These are phyloP conservation scores for Sweltsa coloradensis DNA, from an alignment of 1,140 invertebrate genomes.

Conservation along the genomic window DNA sequence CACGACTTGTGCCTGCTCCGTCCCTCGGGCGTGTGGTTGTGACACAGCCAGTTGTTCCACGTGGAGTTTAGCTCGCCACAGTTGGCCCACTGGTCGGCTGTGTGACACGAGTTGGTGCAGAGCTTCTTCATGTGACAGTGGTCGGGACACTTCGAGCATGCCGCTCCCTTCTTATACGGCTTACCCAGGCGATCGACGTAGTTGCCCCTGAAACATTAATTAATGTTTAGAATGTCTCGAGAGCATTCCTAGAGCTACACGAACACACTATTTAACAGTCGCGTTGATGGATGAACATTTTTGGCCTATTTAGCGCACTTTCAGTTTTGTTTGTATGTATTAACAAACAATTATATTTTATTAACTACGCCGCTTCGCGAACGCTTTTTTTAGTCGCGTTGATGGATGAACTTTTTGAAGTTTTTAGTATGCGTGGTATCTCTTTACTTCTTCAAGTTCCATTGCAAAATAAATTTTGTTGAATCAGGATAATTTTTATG, in stretches of 20 bases:
- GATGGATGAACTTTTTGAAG: no score
- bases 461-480: no score
- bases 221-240: no score
- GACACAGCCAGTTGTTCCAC: constrained; percentile 48
- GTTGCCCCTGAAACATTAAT: constrained; percentile 8
- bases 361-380: no score
- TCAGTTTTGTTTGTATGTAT: no score
- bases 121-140: constrained; percentile 48
- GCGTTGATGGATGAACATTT: not conserved
- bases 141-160: constrained; percentile 49
- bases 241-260: not conserved
- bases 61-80: constrained; percentile 46
- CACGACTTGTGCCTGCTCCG: constrained; percentile 42
- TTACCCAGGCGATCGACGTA: constrained; percentile 25
- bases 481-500: no score
- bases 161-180: constrained; percentile 49
- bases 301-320: no score
- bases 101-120: constrained; percentile 60
- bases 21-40: constrained; percentile 39
- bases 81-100: constrained; percentile 58
- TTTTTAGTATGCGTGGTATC: no score
- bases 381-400: no score
- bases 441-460: no score
- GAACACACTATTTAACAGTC: not conserved
- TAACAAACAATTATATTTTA: no score